These are phyloP conservation scores for Catostylus mosaicus DNA, from an alignment of 30 jellyfish, hydroid and myxozoan species.

Conservation along the genomic window DNA sequence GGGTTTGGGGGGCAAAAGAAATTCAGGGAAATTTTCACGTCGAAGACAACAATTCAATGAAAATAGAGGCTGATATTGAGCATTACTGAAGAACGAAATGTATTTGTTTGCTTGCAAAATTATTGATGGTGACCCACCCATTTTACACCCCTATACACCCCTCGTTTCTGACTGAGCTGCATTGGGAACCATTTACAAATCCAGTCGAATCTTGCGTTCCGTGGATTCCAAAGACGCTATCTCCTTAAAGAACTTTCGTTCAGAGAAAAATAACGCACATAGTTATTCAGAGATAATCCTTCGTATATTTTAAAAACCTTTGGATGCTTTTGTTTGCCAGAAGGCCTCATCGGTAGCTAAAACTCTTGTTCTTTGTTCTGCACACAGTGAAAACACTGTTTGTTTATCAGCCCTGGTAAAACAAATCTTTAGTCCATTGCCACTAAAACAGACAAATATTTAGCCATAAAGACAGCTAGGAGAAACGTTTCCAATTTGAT, in stretches of 20 bases:
- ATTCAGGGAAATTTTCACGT: no score
- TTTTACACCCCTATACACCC: no score
- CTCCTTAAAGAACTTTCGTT: background rate
- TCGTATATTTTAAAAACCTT: background rate
- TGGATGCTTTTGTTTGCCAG: background rate
- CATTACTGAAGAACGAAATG: no score
- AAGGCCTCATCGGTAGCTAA: background rate
- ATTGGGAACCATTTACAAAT: no score
- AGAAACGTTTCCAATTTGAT: background rate
- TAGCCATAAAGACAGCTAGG: background rate
- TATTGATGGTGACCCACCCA: no score
- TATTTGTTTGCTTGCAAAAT: no score
- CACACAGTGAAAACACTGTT: background rate
- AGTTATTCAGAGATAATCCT: background rate
- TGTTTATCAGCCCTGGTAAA: background rate
- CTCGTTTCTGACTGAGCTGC: no score
- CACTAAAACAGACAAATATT: background rate
- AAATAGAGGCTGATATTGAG: no score
- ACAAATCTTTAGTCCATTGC: background rate
- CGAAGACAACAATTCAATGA: no score
- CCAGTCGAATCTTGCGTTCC: background rate
- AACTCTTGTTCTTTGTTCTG: background rate
- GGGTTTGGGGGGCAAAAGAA: no score
- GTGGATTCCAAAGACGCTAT: background rate
- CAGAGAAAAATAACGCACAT: background rate